Percentiles rank a stretch among this genome's conserved stretches.
Evolutionary conservation across 1,140 invertebrate genomes (phyloP).

Genomic region (Oncopodura yosiiana): DNA sequence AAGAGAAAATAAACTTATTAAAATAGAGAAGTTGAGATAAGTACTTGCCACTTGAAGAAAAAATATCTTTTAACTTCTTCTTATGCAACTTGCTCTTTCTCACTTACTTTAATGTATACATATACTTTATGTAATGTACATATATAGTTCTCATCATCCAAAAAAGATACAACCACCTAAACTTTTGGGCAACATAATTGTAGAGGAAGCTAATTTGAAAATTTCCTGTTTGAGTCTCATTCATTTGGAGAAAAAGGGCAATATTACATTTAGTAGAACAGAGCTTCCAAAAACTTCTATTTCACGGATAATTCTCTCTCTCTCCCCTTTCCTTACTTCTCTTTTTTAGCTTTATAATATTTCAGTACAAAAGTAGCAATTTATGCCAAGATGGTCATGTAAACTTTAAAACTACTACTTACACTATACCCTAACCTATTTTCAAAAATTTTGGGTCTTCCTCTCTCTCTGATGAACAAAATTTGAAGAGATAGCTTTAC

Average conservation of each 20-base stretch:
- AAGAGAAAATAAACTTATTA: not conserved
- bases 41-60: not conserved
- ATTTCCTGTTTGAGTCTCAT: slow-evolving; percentile 29
- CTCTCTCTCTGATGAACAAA: slow-evolving; percentile 19
- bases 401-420: slow-evolving; percentile 9
- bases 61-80: no score
- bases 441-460: slow-evolving; percentile 14
- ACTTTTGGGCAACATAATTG: slow-evolving; percentile 18
- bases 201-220: slow-evolving; percentile 33
- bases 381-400: slow-evolving; percentile 16
- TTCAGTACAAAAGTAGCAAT: slow-evolving; percentile 24
- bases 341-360: slow-evolving; percentile 26
- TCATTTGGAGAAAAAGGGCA: no score
- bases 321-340: no score
- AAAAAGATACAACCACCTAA: no score
- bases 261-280: slow-evolving; percentile 10
- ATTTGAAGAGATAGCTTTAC: slow-evolving; percentile 22
- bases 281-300: slow-evolving; percentile 22
- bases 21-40: not conserved
- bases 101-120: not conserved
- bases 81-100: not conserved
- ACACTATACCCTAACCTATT: slow-evolving; percentile 5
- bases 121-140: no score
- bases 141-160: no score
- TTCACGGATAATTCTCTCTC: slow-evolving; percentile 26